These are phyloP conservation scores for Disparrhopalites patrizii DNA, from an alignment of 2,888 invertebrate genomes.

Conservation along the genomic window DNA sequence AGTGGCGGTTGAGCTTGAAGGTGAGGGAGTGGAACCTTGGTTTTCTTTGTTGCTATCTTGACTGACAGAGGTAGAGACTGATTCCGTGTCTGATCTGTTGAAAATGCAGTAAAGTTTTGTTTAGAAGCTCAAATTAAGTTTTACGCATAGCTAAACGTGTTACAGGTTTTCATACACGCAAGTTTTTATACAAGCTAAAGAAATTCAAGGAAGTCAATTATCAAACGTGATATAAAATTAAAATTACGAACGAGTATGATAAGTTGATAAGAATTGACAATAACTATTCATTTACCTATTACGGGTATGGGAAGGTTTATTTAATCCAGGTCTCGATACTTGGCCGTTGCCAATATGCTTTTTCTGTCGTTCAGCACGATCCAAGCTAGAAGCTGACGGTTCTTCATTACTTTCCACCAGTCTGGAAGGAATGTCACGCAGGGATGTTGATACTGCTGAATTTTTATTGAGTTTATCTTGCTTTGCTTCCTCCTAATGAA, in stretches of 20 bases:
- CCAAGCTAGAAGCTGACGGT: conserved; percentile 44
- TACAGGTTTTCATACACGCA: no score
- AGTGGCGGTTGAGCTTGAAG: conserved; percentile 42
- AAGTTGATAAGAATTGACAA: background rate
- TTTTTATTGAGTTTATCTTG: conserved; percentile 27
- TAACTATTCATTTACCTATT: conserved; percentile 41
- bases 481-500: conserved; percentile 12
- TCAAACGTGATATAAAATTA: background rate
- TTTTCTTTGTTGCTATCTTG: conserved; percentile 66
- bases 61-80: conserved; percentile 72
- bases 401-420: conserved; percentile 36
- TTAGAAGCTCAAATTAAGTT: background rate
- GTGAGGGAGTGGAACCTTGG: conserved; percentile 50
- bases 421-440: conserved; percentile 47
- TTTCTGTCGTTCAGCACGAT: conserved; percentile 39
- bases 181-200: background rate
- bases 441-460: conserved; percentile 42
- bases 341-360: conserved; percentile 42
- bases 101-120: background rate
- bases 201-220: background rate
- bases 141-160: background rate
- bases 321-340: conserved; percentile 31
- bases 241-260: background rate
- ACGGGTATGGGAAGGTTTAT: conserved; percentile 37
- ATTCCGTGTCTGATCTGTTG: conserved; percentile 72